Evolutionary conservation across 2,797 vertebrate species (phyloP), one percentile per base, ranked within the genome.

Genomic region (Clarias pachynema): DNA sequence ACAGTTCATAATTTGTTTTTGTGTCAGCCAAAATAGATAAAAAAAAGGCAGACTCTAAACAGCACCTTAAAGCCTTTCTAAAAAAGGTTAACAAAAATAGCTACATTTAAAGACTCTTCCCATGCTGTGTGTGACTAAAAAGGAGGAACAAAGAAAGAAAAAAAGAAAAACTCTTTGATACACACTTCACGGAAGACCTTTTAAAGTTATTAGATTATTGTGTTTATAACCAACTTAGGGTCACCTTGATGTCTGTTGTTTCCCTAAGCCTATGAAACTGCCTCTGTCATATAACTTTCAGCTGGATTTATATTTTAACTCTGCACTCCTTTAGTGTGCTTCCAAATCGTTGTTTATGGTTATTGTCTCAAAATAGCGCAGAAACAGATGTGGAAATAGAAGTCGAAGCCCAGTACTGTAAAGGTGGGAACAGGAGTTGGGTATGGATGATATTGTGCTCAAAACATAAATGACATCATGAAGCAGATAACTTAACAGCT

Each of bases 261-360:
- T 87, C 69, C 57, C n/a, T 70, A 66, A 69, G n/a, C 68, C 29
- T 65, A 66, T 80, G 84, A 79, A 14, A 78, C n/a, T 31, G 62
- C 60, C n/a, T 81, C 65, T 73, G 84, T 68, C 63, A 81, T 88
- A 87, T 84, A 91, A 87, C 70, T 68, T 86, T 88, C 62, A 87
- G 81, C 29, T 82, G 68, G 86, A 88, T 91, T 90, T 89, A 89
- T 90, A 84, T 74, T 84, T 84, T 57, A 60, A 86, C n/a, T 56
- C 70, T 16, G n/a, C 5, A 9, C 15, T 84, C 59, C 37, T 87
- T 87, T 88, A 74, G 78, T 85, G 82, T 59, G 60, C 81, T 81
- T 91, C 88, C 86, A 90, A 88, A 37, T 40, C 56, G 69, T 75
- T 82, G 83, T 85, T 90, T 90, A 90, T 31, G 5, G 85, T 69